Base-by-base conservation (phyloP, 2,888 invertebrate species). In the Acheta domesticus region DNA sequence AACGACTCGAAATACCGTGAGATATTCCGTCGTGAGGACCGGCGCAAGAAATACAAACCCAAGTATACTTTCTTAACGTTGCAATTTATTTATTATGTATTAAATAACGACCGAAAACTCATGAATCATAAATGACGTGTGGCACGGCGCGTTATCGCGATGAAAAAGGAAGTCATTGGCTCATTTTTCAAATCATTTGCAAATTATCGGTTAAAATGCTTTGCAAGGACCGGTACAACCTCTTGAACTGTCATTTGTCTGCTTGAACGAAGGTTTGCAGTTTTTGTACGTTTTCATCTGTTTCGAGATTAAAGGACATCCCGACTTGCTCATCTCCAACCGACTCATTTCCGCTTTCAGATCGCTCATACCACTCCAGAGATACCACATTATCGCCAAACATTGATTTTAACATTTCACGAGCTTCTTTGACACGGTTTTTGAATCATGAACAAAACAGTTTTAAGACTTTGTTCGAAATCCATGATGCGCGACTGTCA, bases 201-300 rank as follows among this genome's bases (percentile, higher is more conserved):
- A 75, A 75, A 8, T 75, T 75, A 75, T 75, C 36, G 11, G 75
- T 75, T 75, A 21, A n/a, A 62, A 62, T 62, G 62, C 62, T 62
- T 62, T 62, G 11, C 62, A 50, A 12, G 14, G 19, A 62, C 75
- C 20, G 23, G 75, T 21, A 21, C 21, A 11, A 75, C 5, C 14
- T 75, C 23, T 75, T 75, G 16, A 14, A 20, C 14, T 21, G 36
- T 20, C 75, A 12, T 14, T 75, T 23, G 75, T 21, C 23, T 75
- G 75, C 21, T 75, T 75, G 75, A 23, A 75, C 23, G 3, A 75
- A 75, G 14, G 5, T 23, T 75, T 75, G 3, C 75, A 11, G 14
- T 75, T 75, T 21, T 75, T 75, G 75, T 1, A 75, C 75, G 23
- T 75, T 75, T 73, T 73, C 73, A 20, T 73, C 12, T 5, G n/a